These are phyloP conservation scores for Sciurus niger DNA, from an alignment of 2,113 vertebrate species.

Conservation along the genomic window DNA sequence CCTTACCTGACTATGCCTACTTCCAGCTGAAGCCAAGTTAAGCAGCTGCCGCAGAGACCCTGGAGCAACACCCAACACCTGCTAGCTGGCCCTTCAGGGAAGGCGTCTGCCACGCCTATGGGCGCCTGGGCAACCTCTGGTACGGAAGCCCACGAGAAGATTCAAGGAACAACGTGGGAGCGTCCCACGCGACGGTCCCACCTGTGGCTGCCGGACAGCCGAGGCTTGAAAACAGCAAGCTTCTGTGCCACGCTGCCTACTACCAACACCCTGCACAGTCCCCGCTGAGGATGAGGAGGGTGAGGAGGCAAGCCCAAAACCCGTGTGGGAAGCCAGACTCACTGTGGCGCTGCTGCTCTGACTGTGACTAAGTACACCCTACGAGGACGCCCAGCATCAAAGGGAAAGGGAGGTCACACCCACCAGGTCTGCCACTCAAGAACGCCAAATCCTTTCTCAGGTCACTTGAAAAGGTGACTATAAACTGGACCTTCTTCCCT, in stretches of 20 bases:
- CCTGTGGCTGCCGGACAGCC: too few relatives aligned
- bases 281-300: too few relatives aligned
- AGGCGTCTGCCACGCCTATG: too few relatives aligned
- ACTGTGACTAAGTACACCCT: background rate
- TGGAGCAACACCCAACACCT: background rate
- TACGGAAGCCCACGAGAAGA: too few relatives aligned
- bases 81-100: too few relatives aligned
- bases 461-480: background rate
- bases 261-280: too few relatives aligned
- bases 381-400: background rate
- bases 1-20: background rate
- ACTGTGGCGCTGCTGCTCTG: too few relatives aligned
- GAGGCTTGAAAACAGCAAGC: too few relatives aligned
- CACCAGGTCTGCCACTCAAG: background rate
- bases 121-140: too few relatives aligned
- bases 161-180: too few relatives aligned
- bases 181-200: too few relatives aligned
- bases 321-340: constrained; percentile 13
- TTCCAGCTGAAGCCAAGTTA: background rate
- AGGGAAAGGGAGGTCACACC: background rate
- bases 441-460: background rate
- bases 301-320: background rate
- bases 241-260: too few relatives aligned
- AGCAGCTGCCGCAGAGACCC: background rate
- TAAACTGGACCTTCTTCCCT: background rate